phyloP scores from a whole-genome alignment of 2,888 invertebrate genomes.

The Camptogramma bilineatum region DNA sequence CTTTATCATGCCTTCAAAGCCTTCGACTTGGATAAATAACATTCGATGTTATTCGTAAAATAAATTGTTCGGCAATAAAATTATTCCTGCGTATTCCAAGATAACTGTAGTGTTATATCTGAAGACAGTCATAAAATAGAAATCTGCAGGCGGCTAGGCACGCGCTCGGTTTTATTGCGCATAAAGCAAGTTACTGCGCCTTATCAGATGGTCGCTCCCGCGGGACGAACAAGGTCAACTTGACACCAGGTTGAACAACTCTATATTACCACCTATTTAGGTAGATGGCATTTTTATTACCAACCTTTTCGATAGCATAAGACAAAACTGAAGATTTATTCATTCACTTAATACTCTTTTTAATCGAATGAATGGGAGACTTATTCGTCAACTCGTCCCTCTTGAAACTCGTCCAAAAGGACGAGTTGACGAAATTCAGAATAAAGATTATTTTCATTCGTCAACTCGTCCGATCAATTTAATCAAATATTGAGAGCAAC shows the following conservation, averaged over 20 bases:
- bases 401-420: too few species aligned
- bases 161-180: slow-evolving; percentile 17
- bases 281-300: background rate
- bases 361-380: too few species aligned
- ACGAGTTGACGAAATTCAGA: too few species aligned
- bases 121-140: slow-evolving; percentile 17
- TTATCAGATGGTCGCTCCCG: slow-evolving; percentile 13
- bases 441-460: too few species aligned
- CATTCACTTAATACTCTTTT: too few species aligned
- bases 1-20: background rate
- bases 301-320: too few species aligned
- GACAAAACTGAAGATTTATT: too few species aligned
- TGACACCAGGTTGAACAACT: background rate
- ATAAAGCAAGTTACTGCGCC: slow-evolving; percentile 15
- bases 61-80: slow-evolving; percentile 13
- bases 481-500: too few species aligned
- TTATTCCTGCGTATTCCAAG: slow-evolving; percentile 2
- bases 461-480: too few species aligned
- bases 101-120: slow-evolving; percentile 19
- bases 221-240: background rate
- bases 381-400: too few species aligned
- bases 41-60: slow-evolving; percentile 1
- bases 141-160: slow-evolving; percentile 16
- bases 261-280: background rate
- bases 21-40: background rate